Percentiles rank a stretch among this genome's conserved stretches.
Evolutionary conservation across 1,140 invertebrate genomes (phyloP).

Genomic region (Goniozus legneri): DNA sequence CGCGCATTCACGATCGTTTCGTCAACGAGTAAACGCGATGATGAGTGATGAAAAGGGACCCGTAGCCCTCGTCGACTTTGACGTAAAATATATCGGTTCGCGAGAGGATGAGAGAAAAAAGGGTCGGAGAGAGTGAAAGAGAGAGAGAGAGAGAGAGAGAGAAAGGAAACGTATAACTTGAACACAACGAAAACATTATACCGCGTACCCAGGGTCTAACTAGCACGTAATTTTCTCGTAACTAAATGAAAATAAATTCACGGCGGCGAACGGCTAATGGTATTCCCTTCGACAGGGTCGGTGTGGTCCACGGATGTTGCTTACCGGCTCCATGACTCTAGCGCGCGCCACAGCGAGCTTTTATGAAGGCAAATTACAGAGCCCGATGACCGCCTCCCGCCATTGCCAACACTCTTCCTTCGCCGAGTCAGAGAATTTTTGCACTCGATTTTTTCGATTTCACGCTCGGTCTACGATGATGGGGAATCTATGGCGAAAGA

Average conservation of each 20-base stretch:
- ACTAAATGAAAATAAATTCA: conserved; percentile 54
- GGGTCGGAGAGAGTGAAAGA: no score
- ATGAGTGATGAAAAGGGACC: no score
- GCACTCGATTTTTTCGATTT: conserved; percentile 48
- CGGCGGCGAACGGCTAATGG: conserved; percentile 38
- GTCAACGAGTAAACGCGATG: no score
- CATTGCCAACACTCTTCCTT: conserved; percentile 36
- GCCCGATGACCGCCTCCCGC: conserved; percentile 22
- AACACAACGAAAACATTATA: no score
- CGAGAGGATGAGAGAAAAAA: no score
- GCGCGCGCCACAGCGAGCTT: no score
- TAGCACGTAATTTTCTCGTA: conserved; percentile 46
- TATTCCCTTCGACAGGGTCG: conserved; percentile 31
- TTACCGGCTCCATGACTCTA: conserved; percentile 24
- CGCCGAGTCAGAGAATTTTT: conserved; percentile 31
- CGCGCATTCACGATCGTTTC: no score
- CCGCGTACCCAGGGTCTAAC: conserved; percentile 11
- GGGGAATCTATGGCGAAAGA: no score
- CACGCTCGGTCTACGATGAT: conserved; percentile 26
- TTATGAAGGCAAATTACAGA: conserved; percentile 56
- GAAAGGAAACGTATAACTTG: no score
- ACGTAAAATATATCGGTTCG: no score
- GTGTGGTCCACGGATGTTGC: conserved; percentile 5
- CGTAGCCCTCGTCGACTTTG: no score
- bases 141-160: no score